Percentiles rank a stretch among this genome's conserved stretches.
Conservation (phyloP, 2,113 vertebrate species). For the Cettia cetti region DNA sequence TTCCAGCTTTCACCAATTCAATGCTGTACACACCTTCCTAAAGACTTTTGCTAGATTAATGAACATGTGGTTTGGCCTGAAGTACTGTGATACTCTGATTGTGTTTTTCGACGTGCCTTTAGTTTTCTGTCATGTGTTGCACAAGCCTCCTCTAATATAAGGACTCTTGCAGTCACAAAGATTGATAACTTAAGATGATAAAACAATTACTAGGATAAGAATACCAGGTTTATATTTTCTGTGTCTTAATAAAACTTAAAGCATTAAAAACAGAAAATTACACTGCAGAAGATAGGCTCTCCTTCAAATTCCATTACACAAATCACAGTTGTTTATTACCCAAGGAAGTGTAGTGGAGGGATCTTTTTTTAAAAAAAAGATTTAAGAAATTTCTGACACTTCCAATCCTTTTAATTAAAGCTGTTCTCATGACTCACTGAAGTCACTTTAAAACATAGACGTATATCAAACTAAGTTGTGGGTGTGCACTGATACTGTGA, state of each 20-base stretch:
- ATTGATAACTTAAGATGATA: background rate
- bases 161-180: background rate
- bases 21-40: background rate
- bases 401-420: conserved; percentile 35
- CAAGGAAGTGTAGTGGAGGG: background rate
- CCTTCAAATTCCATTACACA: background rate
- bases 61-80: background rate
- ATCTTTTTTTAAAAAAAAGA: background rate
- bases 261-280: background rate
- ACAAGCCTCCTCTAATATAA: conserved; percentile 7
- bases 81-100: background rate
- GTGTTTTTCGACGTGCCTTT: background rate
- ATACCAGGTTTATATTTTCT: background rate
- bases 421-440: background rate
- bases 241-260: background rate
- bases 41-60: background rate
- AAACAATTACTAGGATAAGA: background rate
- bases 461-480: background rate
- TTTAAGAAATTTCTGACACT: conserved; percentile 9
- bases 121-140: background rate
- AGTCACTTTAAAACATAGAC: conserved; percentile 27
- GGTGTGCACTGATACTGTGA: conserved; percentile 16
- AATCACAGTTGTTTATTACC: background rate
- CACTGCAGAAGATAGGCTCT: background rate
- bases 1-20: background rate